Base-by-base conservation (phyloP, 2,113 vertebrate genomes). In the Dryoscopus gambensis region DNA sequence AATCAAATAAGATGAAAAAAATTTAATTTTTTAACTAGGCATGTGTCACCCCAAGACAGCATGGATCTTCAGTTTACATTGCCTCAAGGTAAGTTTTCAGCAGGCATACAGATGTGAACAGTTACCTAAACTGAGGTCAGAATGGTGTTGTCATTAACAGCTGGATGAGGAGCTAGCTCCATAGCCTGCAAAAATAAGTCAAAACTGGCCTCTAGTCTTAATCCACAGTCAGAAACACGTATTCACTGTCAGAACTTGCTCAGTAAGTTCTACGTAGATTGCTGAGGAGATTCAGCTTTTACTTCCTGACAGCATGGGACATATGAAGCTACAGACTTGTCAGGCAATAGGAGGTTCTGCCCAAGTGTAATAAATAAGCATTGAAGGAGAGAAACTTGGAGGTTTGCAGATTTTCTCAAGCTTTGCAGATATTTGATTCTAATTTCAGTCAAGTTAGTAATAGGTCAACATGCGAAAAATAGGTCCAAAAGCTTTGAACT, bases 71-170 rank as follows among this genome's bases (percentile, higher is more conserved):
- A 57, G 30, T 56, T 79, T 77, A 23, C 5, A 13, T 37, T 44
- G 64, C 31, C 13, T 57, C 15, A 21, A 55, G n/a, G 14, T 50
- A 50, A 81, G 33, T 37, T 69, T 91, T 67, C 64, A 35, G 4
- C 3, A 68, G 16, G 19, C 13, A 68, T 2, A 49, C 1, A 50
- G 21, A 74, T 0, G 1, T 67, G 64, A 53, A 27, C 6, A 31
- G 13, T 39, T 57, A 62, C 5, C 42, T 14, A 64, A 53, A 50
- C 1, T n/a, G 64, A 92, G 22, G 55, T 52, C 56, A 80, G 64
- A 91, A 89, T 0, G 3, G 28, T 13, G 20, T 33, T 1, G 2
- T 16, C 24, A 30, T 9, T 74, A 83, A 40, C 22, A 89, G 35
- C 56, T 14, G 9, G 20, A 37, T 40, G 19, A 73, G 57, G 35